Conservation (phyloP, 2,113 vertebrate genomes). For the Columbina picui region DNA sequence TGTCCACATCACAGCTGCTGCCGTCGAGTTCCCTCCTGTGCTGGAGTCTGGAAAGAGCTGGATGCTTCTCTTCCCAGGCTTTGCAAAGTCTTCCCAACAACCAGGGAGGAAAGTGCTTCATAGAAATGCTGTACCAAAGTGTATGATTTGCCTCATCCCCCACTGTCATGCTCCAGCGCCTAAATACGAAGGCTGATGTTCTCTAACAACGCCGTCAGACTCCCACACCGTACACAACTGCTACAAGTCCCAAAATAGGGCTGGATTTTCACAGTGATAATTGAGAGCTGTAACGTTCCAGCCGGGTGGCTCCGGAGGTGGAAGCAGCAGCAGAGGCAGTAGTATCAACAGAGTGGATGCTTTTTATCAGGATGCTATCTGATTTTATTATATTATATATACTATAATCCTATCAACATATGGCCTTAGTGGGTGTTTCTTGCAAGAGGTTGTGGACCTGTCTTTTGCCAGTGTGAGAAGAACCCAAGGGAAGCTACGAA, state of each 20-base stretch:
- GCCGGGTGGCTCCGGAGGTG: conserved; percentile 28
- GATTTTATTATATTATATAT: background rate
- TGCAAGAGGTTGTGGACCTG: background rate
- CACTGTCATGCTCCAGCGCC: background rate
- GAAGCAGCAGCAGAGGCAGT: conserved; percentile 29
- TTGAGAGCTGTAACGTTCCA: conserved; percentile 57
- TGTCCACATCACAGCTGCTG: background rate
- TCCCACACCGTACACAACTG: background rate
- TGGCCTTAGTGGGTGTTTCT: background rate
- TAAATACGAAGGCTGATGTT: background rate
- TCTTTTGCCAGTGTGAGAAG: background rate
- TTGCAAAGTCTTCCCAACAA: background rate
- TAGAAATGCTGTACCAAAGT: background rate
- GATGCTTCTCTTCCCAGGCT: background rate
- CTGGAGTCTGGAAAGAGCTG: background rate
- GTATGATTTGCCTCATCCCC: background rate
- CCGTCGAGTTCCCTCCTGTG: background rate
- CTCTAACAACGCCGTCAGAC: background rate
- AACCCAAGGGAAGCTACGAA: background rate
- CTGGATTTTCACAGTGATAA: conserved; percentile 51
- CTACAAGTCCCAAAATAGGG: conserved; percentile 46
- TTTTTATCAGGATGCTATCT: background rate
- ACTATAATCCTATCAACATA: background rate
- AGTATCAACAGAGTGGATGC: background rate
- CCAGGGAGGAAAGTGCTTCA: background rate